Base-by-base conservation (phyloP, 2,113 vertebrate genomes). In the Oxygymnocypris stewartii region DNA sequence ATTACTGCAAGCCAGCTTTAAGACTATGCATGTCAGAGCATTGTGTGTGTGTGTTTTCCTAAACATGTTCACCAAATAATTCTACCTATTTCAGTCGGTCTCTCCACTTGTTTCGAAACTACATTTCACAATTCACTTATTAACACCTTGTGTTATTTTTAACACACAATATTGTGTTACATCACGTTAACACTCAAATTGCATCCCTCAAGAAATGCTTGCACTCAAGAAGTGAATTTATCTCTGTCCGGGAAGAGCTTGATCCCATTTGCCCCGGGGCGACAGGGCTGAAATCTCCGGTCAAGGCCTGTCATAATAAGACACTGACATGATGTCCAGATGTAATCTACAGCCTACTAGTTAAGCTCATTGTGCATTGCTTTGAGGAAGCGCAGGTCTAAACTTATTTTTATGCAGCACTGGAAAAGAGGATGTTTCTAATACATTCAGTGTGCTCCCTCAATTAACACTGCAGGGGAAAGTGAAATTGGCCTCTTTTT, bases 381-480 rank as follows among this genome's bases (percentile, higher is more conserved):
- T 85, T 69, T 84, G 47, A 51, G 28, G n/a, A 47, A 69, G 69
- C 61, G 14, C 78, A 61, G 20, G 11, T 31, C 25, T 59, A 25
- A 37, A 79, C 20, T 25, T 80, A 49, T 44, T 28, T 95, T 95
- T 95, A 94, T 93, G 91, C 92, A 87, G 89, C 84, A 42, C 91
- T 89, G 85, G 81, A 91, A 94, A 96, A 95, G 95, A 93, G 93
- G 93, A 96, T 92, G 92, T 94, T 96, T 95, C 95, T 94, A 94
- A 94, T 92, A 84, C 94, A 92, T 94, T 95, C 95, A 94, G 94
- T 94, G 87, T 94, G 96, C 94, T 95, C 93, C 92, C 95, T 95
- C 97, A 97, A 97, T 98, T 97, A 97, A 95, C 96, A 96, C 96
- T 95, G 92, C 95, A 95, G 96, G 96, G 96, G 96, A 96, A 96